These are phyloP conservation scores for Copidosoma floridanum DNA, from an alignment of 1,140 invertebrate genomes.

Conservation along the genomic window DNA sequence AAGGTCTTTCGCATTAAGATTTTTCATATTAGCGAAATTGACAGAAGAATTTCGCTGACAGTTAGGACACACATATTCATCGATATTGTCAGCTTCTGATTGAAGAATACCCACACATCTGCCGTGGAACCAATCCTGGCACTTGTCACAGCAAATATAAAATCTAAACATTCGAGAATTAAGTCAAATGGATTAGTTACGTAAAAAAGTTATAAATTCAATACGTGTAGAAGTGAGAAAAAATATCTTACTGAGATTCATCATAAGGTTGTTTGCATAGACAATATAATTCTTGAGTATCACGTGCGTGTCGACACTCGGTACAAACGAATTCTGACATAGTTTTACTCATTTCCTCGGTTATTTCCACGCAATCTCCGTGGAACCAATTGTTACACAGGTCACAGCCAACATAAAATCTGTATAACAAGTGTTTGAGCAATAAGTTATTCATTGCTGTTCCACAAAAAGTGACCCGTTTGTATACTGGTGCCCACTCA, in stretches of 20 bases:
- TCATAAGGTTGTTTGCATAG: conserved; percentile 95
- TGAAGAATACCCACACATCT: conserved; percentile 94
- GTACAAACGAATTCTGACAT: conserved; percentile 87
- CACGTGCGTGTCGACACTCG: conserved; percentile 81
- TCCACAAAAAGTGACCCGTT: too few relatives aligned
- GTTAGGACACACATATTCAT: conserved; percentile 94
- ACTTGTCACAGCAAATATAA: conserved; percentile 97
- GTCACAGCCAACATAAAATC: conserved; percentile 97
- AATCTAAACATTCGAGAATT: conserved; percentile 62
- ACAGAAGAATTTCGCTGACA: conserved; percentile 87
- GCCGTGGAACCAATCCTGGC: conserved; percentile 99
- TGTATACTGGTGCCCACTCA: too few relatives aligned
- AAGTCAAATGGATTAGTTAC: not conserved
- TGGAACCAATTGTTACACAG: conserved; percentile 98
- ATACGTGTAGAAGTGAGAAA: conserved; percentile 12
- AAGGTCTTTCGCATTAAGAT: conserved; percentile 78
- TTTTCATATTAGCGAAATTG: conserved; percentile 88
- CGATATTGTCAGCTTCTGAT: conserved; percentile 90
- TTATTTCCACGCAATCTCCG: conserved; percentile 92
- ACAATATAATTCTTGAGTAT: conserved; percentile 92
- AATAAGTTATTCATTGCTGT: too few relatives aligned
- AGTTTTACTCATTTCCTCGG: conserved; percentile 87
- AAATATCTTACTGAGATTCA: conserved; percentile 87
- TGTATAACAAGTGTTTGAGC: too few relatives aligned
- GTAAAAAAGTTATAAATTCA: not conserved